A percentile compares a stretch with the other conserved stretches of the same genome.
Evolutionary conservation across 30 jellyfish, hydroid and myxozoan species (phyloP).

Genomic region (Morbakka virulenta): DNA sequence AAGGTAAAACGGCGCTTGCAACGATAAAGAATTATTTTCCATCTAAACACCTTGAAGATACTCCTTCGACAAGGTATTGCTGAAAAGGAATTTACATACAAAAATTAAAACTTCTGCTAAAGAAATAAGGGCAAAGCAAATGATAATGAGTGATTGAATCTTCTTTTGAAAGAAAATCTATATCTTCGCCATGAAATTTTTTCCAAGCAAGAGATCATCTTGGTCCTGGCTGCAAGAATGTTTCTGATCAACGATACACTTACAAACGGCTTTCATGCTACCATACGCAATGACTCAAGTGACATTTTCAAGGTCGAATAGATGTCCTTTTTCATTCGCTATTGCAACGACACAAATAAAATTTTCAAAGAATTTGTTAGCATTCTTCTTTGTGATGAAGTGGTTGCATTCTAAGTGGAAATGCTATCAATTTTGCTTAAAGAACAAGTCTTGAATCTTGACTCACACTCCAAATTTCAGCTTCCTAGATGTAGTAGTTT

Average conservation of each 20-base stretch:
- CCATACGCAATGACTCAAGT: not conserved
- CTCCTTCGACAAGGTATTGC: slow-evolving; percentile 48
- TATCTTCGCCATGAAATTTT: slow-evolving; percentile 1
- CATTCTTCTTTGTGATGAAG: not conserved
- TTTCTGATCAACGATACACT: not conserved
- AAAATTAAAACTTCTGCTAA: slow-evolving; percentile 16
- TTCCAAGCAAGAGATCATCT: slow-evolving; percentile 3
- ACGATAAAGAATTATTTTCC: slow-evolving; percentile 26
- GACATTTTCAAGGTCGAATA: not conserved
- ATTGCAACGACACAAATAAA: slow-evolving; percentile 14
- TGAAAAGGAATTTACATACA: slow-evolving; percentile 6
- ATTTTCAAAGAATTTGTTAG: slow-evolving; percentile 11
- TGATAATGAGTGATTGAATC: slow-evolving; percentile 33
- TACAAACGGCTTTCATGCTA: not conserved
- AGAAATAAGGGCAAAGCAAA: slow-evolving; percentile 20
- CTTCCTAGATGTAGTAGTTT: too few species aligned
- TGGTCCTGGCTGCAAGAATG: not conserved
- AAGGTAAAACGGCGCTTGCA: slow-evolving; percentile 43
- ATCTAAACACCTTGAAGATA: slow-evolving; percentile 27
- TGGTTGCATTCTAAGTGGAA: too few species aligned
- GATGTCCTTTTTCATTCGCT: slow-evolving; percentile 6
- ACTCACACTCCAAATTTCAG: too few species aligned
- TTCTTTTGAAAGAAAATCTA: slow-evolving; percentile 32
- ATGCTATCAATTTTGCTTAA: too few species aligned
- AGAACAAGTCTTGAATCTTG: too few species aligned